A percentile compares a stretch with the other conserved stretches of the same genome.
Evolutionary conservation across 2,113 vertebrate genomes (phyloP).

Genomic region (Dipodomys stephensi): DNA sequence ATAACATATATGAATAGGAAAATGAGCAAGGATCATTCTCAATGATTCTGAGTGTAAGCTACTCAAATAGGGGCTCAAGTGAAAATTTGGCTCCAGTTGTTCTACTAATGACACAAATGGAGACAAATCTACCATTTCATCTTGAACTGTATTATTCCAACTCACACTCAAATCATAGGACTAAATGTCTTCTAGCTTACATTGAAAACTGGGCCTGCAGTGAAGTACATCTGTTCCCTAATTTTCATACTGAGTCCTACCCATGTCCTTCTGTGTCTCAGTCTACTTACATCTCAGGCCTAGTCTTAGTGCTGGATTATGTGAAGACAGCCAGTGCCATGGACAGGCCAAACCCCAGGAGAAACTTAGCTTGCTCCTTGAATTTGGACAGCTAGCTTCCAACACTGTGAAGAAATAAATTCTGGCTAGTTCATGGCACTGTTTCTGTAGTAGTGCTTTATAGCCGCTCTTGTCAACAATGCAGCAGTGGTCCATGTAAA

Average conservation of each 20-base stretch:
- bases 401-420: not conserved
- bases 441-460: not conserved
- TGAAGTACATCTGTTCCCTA: not conserved
- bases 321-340: not conserved
- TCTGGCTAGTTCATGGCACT: not conserved
- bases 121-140: not conserved
- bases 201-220: not conserved
- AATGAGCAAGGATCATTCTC: not conserved
- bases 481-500: accelerated
- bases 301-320: too few relatives aligned
- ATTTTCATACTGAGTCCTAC: not conserved
- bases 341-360: too few relatives aligned
- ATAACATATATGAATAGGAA: not conserved
- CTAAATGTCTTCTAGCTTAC: not conserved
- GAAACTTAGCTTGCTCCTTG: not conserved
- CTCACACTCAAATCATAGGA: not conserved
- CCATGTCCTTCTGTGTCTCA: not conserved
- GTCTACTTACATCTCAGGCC: too few relatives aligned
- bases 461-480: not conserved
- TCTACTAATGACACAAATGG: not conserved
- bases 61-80: not conserved
- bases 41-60: not conserved
- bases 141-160: not conserved
- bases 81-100: not conserved
- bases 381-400: not conserved